Evolutionary conservation across 2,888 invertebrate genomes (phyloP).

Genomic region (Chymomyza caudatula): DNA sequence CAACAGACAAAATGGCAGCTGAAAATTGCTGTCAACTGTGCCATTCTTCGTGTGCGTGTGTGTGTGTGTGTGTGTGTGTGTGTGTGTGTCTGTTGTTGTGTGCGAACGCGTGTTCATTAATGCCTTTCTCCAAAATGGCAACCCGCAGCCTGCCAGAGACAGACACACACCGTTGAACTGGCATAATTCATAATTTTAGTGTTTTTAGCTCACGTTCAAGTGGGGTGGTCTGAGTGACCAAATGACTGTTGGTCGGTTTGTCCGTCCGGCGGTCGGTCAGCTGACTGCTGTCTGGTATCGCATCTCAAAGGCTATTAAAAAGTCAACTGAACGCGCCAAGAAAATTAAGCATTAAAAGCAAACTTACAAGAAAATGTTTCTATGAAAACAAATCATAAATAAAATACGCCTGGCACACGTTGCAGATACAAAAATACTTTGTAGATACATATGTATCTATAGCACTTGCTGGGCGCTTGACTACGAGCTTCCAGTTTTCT

Average conservation of each 20-base stretch:
- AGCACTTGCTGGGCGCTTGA: not conserved
- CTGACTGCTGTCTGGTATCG: not conserved
- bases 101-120: not conserved
- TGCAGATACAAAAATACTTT: not conserved
- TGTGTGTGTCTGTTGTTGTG: not conserved
- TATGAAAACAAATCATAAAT: slow-evolving; percentile 30
- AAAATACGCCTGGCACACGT: slow-evolving; percentile 60
- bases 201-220: not conserved
- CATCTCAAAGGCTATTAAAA: slow-evolving; percentile 18
- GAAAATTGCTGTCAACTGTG: slow-evolving; percentile 4
- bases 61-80: not conserved
- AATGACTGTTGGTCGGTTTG: not conserved
- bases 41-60: not conserved
- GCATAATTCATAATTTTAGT: slow-evolving; percentile 34
- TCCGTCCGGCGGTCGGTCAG: not conserved
- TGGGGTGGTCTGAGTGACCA: not conserved
- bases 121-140: slow-evolving; percentile 19
- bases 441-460: not conserved
- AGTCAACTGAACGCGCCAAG: slow-evolving; percentile 8
- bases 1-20: slow-evolving; percentile 31
- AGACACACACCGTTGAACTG: not conserved
- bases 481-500: not conserved
- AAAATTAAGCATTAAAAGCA: not conserved
- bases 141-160: not conserved
- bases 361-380: slow-evolving; percentile 26